Percentiles rank a stretch among this genome's conserved stretches.
Evolutionary conservation across 2,113 vertebrate genomes (phyloP).

Genomic region (Myxocyprinus asiaticus): DNA sequence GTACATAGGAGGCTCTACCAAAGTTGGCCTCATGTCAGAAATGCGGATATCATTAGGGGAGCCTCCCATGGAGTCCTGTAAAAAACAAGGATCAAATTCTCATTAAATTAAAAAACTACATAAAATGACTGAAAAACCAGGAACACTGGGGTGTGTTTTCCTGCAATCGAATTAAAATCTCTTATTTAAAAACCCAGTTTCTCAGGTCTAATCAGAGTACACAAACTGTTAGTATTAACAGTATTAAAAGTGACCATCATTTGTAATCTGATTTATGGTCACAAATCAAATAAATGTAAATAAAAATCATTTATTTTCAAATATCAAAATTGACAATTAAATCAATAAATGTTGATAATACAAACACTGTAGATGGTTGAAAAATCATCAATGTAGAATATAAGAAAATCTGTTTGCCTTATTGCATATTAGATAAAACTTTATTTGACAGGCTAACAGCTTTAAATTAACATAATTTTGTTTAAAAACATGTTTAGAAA

Average conservation of each 20-base stretch:
- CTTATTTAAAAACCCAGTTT: background rate
- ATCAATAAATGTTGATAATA: background rate
- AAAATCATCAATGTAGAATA: background rate
- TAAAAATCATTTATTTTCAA: background rate
- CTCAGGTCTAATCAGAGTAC: background rate
- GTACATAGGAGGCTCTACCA: conserved; percentile 95
- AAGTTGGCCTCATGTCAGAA: conserved; percentile 94
- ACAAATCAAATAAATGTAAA: background rate
- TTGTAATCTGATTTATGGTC: background rate
- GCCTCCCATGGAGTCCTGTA: conserved; percentile 92
- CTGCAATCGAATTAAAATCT: background rate
- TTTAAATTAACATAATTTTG: background rate
- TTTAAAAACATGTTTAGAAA: background rate
- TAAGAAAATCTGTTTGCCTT: background rate
- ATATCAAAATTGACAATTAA: background rate
- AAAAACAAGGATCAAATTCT: conserved; percentile 51
- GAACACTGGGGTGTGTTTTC: background rate
- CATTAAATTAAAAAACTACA: conserved; percentile 23
- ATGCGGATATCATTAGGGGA: conserved; percentile 96
- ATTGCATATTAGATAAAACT: conserved; percentile 11
- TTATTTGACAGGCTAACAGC: background rate
- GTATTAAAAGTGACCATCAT: no score
- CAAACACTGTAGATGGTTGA: background rate
- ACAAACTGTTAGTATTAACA: background rate
- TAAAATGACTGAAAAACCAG: background rate